These are phyloP conservation scores for Cotesia chilonis DNA, from an alignment of 1,140 invertebrate genomes.

Conservation along the genomic window DNA sequence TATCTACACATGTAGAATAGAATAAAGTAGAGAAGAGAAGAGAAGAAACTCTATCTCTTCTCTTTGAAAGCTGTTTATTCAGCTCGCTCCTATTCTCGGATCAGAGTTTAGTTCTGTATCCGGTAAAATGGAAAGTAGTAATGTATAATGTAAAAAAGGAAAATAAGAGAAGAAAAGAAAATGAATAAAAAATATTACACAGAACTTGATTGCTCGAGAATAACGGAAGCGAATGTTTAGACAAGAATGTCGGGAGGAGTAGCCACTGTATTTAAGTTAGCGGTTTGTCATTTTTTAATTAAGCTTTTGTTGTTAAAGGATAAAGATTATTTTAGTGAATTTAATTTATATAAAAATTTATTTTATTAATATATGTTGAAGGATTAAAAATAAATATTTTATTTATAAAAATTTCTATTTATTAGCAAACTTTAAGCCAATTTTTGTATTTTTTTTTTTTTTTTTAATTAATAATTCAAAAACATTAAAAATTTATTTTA, in stretches of 20 bases:
- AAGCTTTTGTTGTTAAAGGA: no score
- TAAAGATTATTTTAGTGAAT: not conserved
- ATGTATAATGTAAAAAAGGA: not conserved
- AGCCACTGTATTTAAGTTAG: not conserved
- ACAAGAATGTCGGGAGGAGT: not conserved
- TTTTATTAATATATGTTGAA: no score
- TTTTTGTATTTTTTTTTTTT: no score
- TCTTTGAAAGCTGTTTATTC: slow-evolving; percentile 34
- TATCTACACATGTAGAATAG: no score
- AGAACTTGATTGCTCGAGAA: slow-evolving; percentile 1
- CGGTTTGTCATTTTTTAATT: not conserved
- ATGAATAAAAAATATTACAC: not conserved
- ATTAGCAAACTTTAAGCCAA: no score
- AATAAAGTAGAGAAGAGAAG: no score
- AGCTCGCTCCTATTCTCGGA: slow-evolving; percentile 25
- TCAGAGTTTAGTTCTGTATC: slow-evolving; percentile 11
- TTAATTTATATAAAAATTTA: not conserved
- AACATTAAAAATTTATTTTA: no score
- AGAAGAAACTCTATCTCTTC: slow-evolving; percentile 7
- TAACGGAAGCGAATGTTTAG: not conserved
- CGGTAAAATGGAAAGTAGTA: not conserved
- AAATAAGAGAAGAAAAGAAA: not conserved
- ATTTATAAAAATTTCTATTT: no score
- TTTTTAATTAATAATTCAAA: no score
- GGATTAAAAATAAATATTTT: no score